A percentile compares a stretch with the other conserved stretches of the same genome.
Conservation (phyloP, 2,797 vertebrate genomes). For the Oreochromis grahami region DNA sequence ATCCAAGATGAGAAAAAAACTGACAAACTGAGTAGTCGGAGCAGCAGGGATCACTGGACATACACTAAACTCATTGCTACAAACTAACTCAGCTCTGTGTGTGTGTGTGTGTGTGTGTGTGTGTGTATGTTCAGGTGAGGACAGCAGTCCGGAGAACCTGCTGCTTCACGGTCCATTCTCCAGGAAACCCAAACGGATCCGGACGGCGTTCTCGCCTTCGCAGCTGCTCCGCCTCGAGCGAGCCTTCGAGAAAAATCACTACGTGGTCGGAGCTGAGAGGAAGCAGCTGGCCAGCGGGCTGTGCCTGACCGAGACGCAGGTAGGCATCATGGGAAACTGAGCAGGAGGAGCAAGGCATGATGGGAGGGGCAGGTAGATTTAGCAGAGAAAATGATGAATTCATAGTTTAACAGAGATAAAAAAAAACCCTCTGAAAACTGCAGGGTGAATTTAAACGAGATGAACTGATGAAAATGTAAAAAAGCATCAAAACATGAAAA, state of each 20-base stretch:
- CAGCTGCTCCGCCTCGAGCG: slow-evolving; percentile 93
- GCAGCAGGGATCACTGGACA: not conserved
- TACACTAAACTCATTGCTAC: not conserved
- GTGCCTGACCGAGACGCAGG: slow-evolving; percentile 96
- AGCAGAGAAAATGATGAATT: not conserved
- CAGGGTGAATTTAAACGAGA: not conserved
- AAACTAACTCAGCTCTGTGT: not conserved
- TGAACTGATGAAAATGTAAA: not conserved
- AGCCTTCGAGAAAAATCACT: slow-evolving; percentile 98
- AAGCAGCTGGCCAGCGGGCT: slow-evolving; percentile 93
- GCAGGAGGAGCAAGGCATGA: not conserved
- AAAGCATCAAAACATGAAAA: not conserved
- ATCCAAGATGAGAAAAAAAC: not conserved
- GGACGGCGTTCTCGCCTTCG: slow-evolving; percentile 93
- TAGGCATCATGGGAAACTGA: slow-evolving; percentile 48
- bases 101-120: not conserved
- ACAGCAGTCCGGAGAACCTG: slow-evolving; percentile 88
- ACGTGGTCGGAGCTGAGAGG: slow-evolving; percentile 93
- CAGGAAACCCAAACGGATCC: slow-evolving; percentile 94
- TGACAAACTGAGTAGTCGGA: not conserved
- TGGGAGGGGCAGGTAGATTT: not conserved
- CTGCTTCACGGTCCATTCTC: slow-evolving; percentile 93
- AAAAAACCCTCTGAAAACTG: not conserved
- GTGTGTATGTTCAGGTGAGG: slow-evolving; percentile 77
- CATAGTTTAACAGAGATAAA: not conserved